These are phyloP conservation scores for Chloroceryle aenea DNA, from an alignment of 2,113 vertebrate genomes.

Conservation along the genomic window DNA sequence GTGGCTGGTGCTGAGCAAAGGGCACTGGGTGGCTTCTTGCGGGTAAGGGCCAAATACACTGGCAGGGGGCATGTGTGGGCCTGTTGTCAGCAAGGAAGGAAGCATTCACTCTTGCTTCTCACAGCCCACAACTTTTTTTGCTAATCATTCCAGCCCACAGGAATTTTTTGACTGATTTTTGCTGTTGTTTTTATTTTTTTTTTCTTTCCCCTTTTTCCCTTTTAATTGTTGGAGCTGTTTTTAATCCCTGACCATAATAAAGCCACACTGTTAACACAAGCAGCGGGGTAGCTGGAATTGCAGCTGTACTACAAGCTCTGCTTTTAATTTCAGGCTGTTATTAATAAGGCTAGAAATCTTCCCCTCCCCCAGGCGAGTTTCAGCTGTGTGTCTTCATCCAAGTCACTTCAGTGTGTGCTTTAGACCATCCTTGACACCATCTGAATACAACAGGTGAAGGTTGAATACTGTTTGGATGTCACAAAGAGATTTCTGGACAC, in stretches of 20 bases:
- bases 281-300: conserved; percentile 30
- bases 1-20: neutral
- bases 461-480: neutral
- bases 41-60: conserved; percentile 8
- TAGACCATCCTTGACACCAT: neutral
- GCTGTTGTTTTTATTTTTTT: neutral
- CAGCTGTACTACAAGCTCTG: conserved; percentile 56
- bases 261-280: conserved; percentile 66
- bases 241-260: conserved; percentile 66
- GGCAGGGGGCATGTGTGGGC: neutral
- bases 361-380: neutral
- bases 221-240: conserved; percentile 54
- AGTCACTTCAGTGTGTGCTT: neutral
- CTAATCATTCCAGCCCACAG: conserved; percentile 33
- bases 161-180: conserved; percentile 46
- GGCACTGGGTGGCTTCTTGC: neutral
- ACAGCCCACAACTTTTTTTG: neutral
- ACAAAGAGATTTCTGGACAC: neutral
- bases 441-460: neutral
- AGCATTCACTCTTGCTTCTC: conserved; percentile 8
- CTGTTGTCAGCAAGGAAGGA: neutral
- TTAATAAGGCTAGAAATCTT: conserved; percentile 41
- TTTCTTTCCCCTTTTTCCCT: neutral
- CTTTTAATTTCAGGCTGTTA: conserved; percentile 63
- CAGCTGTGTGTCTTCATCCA: neutral